Evolutionary conservation across 1,140 invertebrate species (phyloP), one percentile per base, ranked within the genome.

Genomic region (Lepeophtheirus salmonis): DNA sequence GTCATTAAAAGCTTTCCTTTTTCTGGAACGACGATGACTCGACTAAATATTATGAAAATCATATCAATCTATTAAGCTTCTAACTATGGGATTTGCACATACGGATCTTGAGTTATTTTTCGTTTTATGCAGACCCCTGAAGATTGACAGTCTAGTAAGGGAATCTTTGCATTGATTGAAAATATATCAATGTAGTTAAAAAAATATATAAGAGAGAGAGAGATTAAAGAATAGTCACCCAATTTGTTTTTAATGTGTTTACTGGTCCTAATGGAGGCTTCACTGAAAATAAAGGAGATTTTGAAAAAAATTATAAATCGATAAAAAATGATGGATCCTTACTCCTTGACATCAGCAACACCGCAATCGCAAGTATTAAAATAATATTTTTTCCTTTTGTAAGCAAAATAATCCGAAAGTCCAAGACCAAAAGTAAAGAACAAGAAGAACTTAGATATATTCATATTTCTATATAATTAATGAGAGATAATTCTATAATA

Each of bases 241-340:
- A 41, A n/a, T 41, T 41, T 41, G n/a, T 41, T n/a, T n/a, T 41
- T 41, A 6, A 41, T n/a, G n/a, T 41, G 6, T 41, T 41, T 41
- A n/a, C n/a, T 41, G 6, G 6, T 41, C n/a, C 6, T 10, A 41
- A 41, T 41, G 6, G 30, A 41, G n/a, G 6, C 30, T 10, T 41
- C 30, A 41, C 30, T 41, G n/a, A 10, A 10, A 10, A 41, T 10
- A 41, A 41, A 41, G 6, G n/a, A n/a, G 6, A 41, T 41, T 41
- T 41, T 41, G 30, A 41, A 41, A 41, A n/a, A 41, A 41, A 41
- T 10, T 41, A 41, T 41, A 41, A 10, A 6, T 41, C n/a, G n/a
- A 41, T 41, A 41, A 41, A 41, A 41, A 41, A 41, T 41, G n/a
- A n/a, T n/a, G n/a, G n/a, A 41, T 41, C n/a, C 30, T 41, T 41